These are phyloP conservation scores for Xyrichtys novacula DNA, from an alignment of 2,797 vertebrate genomes.

Conservation along the genomic window DNA sequence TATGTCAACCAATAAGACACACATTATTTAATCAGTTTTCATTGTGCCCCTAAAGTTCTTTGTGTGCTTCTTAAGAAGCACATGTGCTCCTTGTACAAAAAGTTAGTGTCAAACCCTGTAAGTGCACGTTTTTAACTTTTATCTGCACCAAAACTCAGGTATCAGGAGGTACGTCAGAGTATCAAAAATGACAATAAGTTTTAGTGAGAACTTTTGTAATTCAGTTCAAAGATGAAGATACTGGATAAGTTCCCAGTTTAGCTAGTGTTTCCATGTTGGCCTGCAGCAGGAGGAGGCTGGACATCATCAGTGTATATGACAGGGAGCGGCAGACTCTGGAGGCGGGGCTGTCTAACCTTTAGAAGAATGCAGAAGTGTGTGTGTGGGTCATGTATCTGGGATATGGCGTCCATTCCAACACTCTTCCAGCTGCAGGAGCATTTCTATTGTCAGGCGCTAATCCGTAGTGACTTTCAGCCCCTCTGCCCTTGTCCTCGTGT, in stretches of 20 bases:
- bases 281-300: constrained; percentile 8
- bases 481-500: constrained; percentile 52
- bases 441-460: constrained; percentile 72
- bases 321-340: constrained; percentile 9
- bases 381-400: constrained; percentile 5
- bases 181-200: no score
- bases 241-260: neutral
- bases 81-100: no score
- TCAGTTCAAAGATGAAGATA: neutral
- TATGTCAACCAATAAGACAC: no score
- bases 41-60: no score
- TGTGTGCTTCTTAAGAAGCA: no score
- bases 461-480: constrained; percentile 69
- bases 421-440: constrained; percentile 63
- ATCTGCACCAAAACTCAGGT: no score
- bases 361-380: constrained; percentile 34
- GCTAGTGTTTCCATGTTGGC: constrained; percentile 9
- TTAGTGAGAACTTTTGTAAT: neutral
- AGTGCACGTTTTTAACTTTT: no score
- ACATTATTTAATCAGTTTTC: no score
- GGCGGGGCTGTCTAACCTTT: constrained; percentile 15
- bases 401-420: constrained; percentile 34
- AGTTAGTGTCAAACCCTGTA: no score
- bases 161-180: no score
- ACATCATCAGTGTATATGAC: constrained; percentile 10